Evolutionary conservation across 2,113 vertebrate species (phyloP), one percentile per base, ranked within the genome.

Genomic region (Chaetura pelagica): DNA sequence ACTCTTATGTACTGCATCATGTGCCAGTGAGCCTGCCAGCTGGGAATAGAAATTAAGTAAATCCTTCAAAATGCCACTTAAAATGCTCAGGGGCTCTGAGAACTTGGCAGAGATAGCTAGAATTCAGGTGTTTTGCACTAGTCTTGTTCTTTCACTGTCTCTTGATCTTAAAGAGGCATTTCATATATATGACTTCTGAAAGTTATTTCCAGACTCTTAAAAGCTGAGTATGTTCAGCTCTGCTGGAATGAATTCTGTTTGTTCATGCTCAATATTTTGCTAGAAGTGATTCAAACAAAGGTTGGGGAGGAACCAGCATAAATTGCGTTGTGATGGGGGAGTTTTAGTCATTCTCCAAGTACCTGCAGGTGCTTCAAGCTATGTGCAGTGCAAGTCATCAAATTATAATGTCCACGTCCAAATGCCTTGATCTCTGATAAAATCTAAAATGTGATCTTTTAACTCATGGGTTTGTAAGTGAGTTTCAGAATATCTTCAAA

Each of bases 121-220:
- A 81, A 55, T 61, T 83, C 40, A 76, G 44, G 19, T 79, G 58
- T 1, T 85, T 92, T 87, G 69, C 46, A 57, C 67, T 72, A 55
- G 61, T 63, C 46, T 83, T 95, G 44, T 89, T 94, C 74, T 85
- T 89, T 62, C 34, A 30, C 29, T 68, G 34, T 18, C 51, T 84
- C 59, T 92, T 90, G 55, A 74, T 92, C 88, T 83, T 80, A 73
- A 90, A 93, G 67, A 62, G 20, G 18, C 42, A 21, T 79, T 85
- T 87, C 34, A 58, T 82, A 82, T 90, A 18, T 52, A 12, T 9
- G 2, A 34, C 32, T 93, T 62, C 22, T 59, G 67, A 77, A 87
- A 78, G 34, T 55, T 87, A 8, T 54, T 90, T 89, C 44, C 72
- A 61, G 48, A 9, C 75, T 94, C 94, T 57, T 75, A 46, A 68